Conservation (phyloP, 2,113 vertebrate species). For the Rhinolophus ferrumequinum region DNA sequence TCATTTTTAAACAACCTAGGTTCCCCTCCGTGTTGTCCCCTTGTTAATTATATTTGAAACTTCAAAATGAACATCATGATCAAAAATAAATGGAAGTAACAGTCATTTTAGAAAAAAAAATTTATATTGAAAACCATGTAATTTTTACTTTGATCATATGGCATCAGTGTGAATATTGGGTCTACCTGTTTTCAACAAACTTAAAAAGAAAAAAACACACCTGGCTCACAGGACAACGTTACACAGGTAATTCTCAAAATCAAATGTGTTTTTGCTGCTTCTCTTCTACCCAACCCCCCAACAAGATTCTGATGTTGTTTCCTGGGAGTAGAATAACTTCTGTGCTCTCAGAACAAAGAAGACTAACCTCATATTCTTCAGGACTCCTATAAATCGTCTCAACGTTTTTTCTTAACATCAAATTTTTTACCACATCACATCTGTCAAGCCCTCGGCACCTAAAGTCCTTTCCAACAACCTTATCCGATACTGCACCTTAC, state of each 20-base stretch:
- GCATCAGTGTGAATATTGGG: not conserved
- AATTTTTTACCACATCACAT: too few species aligned
- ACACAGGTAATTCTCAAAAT: not conserved
- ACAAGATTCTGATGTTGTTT: not conserved
- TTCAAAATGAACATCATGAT: not conserved
- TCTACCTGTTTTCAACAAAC: not conserved
- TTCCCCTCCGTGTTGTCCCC: not conserved
- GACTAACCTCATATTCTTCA: not conserved
- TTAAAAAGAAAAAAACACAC: not conserved
- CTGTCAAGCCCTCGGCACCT: not conserved
- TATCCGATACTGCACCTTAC: not conserved
- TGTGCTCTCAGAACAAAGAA: not conserved
- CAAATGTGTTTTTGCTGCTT: not conserved
- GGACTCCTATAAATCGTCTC: not conserved
- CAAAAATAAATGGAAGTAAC: slow-evolving; percentile 23
- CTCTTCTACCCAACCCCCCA: not conserved
- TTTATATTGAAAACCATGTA: not conserved
- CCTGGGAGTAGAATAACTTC: not conserved
- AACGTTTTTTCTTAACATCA: not conserved
- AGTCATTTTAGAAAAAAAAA: not conserved
- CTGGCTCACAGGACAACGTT: not conserved
- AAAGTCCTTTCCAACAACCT: not conserved
- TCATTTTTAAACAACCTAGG: not conserved
- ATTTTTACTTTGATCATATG: not conserved
- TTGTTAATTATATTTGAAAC: not conserved